Conservation (phyloP, 2,797 vertebrate species). For the Ambastaia sidthimunki region DNA sequence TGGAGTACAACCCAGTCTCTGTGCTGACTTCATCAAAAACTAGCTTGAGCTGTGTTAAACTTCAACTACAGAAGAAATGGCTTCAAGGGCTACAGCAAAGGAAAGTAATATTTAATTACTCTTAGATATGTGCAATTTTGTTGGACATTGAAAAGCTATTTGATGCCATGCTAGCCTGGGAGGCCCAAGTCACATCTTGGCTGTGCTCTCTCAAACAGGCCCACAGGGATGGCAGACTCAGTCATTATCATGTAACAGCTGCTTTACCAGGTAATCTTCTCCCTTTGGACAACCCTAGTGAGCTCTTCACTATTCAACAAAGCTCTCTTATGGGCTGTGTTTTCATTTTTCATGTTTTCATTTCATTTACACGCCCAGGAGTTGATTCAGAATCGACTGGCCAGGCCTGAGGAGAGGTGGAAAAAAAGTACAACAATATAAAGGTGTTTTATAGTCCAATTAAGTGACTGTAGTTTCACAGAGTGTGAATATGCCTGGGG, state of each 20-base stretch:
- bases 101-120: conserved; percentile 43
- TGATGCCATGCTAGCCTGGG: conserved; percentile 21
- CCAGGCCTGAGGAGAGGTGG: conserved; percentile 52
- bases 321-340: conserved; percentile 73
- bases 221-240: conserved; percentile 25
- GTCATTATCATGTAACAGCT: conserved; percentile 53
- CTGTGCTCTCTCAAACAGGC: conserved; percentile 35
- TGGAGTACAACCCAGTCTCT: conserved; percentile 35
- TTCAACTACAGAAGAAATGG: conserved; percentile 35
- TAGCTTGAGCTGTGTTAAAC: conserved; percentile 37
- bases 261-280: conserved; percentile 48
- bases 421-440: conserved; percentile 67
- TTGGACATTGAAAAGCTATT: conserved; percentile 19
- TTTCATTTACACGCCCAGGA: conserved; percentile 67
- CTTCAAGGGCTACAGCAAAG: conserved; percentile 35
- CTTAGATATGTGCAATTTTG: conserved; percentile 28
- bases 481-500: conserved; percentile 70
- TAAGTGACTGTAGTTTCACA: conserved; percentile 79
- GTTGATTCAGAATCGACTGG: conserved; percentile 66
- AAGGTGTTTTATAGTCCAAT: conserved; percentile 81
- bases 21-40: conserved; percentile 55
- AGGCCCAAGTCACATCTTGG: conserved; percentile 42
- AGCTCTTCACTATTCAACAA: conserved; percentile 78
- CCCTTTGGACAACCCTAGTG: conserved; percentile 35
- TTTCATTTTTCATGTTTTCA: conserved; percentile 53